A percentile compares a stretch with the other conserved stretches of the same genome.
Evolutionary conservation across 2,113 vertebrate genomes (phyloP).

Genomic region (Mus pahari): DNA sequence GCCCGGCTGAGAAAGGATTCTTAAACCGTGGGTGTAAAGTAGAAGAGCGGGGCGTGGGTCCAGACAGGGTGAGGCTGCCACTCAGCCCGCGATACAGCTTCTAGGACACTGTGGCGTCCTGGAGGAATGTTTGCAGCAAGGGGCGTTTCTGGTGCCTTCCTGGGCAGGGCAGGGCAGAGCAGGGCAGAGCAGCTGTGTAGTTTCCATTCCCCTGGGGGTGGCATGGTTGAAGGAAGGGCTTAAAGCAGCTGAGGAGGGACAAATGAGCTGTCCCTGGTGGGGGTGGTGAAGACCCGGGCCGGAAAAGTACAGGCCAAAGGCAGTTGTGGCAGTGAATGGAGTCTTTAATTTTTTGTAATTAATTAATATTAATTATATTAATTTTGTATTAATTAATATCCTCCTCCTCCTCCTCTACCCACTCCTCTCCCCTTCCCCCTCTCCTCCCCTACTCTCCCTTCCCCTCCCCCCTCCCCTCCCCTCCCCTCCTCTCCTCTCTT

Average conservation of each 20-base stretch:
- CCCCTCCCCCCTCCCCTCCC: neutral
- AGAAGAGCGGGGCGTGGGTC: neutral
- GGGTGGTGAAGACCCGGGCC: neutral
- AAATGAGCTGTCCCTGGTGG: neutral
- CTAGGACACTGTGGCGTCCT: neutral
- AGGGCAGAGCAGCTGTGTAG: neutral
- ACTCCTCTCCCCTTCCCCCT: too few species aligned
- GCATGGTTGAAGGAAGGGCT: neutral
- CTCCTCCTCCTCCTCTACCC: too few species aligned
- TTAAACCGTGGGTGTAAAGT: neutral
- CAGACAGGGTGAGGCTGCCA: neutral
- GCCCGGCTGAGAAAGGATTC: slow-evolving; percentile 8
- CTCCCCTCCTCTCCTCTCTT: accelerated
- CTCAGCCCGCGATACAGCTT: neutral
- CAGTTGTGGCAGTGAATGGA: slow-evolving; percentile 60
- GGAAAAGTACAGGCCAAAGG: slow-evolving; percentile 66
- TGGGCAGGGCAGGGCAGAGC: neutral
- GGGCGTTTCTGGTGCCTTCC: neutral
- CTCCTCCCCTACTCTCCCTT: too few species aligned
- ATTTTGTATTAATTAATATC: too few species aligned
- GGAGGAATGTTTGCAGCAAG: neutral
- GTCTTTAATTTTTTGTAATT: neutral
- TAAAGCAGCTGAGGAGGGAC: neutral
- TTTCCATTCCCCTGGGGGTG: slow-evolving; percentile 28
- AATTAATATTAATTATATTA: too few species aligned